Conservation (phyloP, 2,888 invertebrate genomes). For the Clistopyga incitator region DNA sequence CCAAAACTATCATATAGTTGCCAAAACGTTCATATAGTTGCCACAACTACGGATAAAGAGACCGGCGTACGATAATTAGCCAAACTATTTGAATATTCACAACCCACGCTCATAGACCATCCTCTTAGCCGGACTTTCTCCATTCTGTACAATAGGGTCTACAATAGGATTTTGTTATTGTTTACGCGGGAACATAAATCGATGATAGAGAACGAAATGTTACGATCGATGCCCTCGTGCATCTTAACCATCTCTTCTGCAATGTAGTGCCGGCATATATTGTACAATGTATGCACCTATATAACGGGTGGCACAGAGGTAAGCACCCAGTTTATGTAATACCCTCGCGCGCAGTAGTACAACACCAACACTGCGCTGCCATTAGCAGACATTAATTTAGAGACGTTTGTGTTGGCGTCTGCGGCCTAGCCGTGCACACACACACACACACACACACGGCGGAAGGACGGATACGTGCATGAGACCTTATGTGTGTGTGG, state of each 20-base stretch:
- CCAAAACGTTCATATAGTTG: no score
- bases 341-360: slow-evolving; percentile 63
- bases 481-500: no score
- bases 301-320: slow-evolving; percentile 70
- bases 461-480: slow-evolving; percentile 57
- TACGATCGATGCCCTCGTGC: slow-evolving; percentile 46
- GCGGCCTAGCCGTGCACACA: slow-evolving; percentile 37
- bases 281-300: slow-evolving; percentile 50
- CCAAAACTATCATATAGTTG: no score
- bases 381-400: slow-evolving; percentile 55
- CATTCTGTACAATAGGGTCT: no score
- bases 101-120: no score
- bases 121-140: no score
- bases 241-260: neutral
- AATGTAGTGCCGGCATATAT: neutral
- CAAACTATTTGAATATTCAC: no score
- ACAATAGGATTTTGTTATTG: no score
- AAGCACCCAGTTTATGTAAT: slow-evolving; percentile 78
- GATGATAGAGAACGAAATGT: slow-evolving; percentile 16
- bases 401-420: slow-evolving; percentile 44
- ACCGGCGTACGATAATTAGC: no score
- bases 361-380: slow-evolving; percentile 51
- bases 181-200: neutral
- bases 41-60: no score
- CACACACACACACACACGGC: slow-evolving; percentile 20